phyloP scores from a whole-genome alignment of 2,888 invertebrate genomes.

The Timema cristinae region DNA sequence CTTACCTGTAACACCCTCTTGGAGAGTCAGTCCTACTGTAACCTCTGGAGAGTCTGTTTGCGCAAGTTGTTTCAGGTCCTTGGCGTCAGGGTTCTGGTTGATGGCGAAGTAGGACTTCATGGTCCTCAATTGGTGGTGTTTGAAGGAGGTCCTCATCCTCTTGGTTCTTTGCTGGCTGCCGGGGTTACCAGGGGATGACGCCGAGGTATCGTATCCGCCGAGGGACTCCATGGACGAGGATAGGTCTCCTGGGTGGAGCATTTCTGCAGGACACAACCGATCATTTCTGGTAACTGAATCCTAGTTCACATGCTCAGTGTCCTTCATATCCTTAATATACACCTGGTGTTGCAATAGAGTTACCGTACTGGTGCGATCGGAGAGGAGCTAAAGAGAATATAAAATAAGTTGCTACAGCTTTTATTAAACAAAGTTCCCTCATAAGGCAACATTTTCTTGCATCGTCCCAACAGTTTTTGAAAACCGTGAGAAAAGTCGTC shows the following conservation, averaged over 20 bases:
- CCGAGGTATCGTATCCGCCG: constrained; percentile 53
- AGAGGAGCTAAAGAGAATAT: no score
- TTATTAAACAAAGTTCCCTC: no score
- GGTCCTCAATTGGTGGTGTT: constrained; percentile 96
- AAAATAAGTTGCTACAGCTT: no score
- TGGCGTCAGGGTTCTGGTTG: constrained; percentile 99
- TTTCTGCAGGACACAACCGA: constrained; percentile 52
- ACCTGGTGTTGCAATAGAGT: no score
- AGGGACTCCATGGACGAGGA: constrained; percentile 61
- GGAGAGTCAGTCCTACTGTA: no score
- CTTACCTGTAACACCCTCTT: constrained; percentile 95
- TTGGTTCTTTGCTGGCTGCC: constrained; percentile 70
- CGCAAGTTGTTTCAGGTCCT: constrained; percentile 95
- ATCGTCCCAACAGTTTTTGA: no score
- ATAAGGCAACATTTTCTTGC: no score
- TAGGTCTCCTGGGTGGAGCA: constrained; percentile 56
- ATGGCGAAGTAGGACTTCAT: constrained; percentile 99
- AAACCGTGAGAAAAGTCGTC: no score
- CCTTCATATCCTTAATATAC: no score
- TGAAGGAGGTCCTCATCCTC: constrained; percentile 98
- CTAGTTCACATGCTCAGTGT: no score
- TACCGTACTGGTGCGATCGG: no score
- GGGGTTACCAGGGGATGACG: constrained; percentile 38
- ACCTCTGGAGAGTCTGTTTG: no score
- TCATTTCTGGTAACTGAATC: not conserved